A percentile compares a stretch with the other conserved stretches of the same genome.
phyloP scores from a whole-genome alignment of 2,113 vertebrate genomes.

The Ictalurus furcatus region DNA sequence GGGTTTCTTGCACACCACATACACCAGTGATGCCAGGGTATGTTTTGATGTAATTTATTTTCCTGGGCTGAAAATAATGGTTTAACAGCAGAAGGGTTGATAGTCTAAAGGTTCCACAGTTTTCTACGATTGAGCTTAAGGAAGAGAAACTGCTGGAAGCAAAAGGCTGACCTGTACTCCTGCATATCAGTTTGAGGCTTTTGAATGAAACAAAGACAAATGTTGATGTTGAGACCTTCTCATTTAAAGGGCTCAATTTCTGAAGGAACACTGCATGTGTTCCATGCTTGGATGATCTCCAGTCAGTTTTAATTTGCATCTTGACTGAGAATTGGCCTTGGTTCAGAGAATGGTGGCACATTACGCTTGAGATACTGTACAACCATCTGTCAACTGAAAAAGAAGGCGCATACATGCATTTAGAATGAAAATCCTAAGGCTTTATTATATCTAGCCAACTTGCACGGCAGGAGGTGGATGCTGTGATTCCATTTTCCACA shows the following conservation, averaged over 20 bases:
- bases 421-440: conserved; percentile 41
- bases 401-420: conserved; percentile 36
- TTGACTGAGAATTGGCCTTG: conserved; percentile 43
- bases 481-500: conserved; percentile 28
- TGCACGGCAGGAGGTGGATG: background rate
- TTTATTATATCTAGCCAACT: conserved; percentile 41
- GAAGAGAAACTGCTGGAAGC: conserved; percentile 7
- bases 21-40: conserved; percentile 10
- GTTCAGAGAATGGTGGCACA: conserved; percentile 45
- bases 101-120: background rate
- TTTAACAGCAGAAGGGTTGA: conserved; percentile 17
- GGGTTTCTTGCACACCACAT: conserved; percentile 10
- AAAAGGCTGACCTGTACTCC: background rate
- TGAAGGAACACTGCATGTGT: conserved; percentile 33
- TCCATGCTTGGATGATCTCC: conserved; percentile 48
- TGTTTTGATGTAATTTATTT: conserved; percentile 44
- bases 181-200: conserved; percentile 18
- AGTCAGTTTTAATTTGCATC: conserved; percentile 44
- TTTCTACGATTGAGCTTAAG: background rate
- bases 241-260: conserved; percentile 35
- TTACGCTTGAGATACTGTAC: conserved; percentile 41
- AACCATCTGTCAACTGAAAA: conserved; percentile 46
- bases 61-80: conserved; percentile 31
- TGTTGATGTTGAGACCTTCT: conserved; percentile 27
- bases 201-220: conserved; percentile 1